phyloP scores from a whole-genome alignment of 2,113 vertebrate species.

The Thryonomys swinderianus region DNA sequence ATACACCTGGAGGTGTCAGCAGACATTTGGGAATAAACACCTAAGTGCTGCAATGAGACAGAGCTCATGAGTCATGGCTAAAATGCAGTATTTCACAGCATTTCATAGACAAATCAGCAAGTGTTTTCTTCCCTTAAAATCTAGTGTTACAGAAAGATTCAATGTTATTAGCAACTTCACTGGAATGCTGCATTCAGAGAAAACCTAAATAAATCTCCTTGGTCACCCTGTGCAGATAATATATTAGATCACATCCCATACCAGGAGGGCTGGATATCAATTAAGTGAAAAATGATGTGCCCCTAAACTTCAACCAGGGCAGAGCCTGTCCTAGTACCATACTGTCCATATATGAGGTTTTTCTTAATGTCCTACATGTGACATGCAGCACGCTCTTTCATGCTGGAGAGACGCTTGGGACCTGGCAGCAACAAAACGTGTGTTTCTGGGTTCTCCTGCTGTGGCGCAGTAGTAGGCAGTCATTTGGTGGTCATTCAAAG shows the following conservation, averaged over 20 bases:
- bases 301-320: background rate
- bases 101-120: slow-evolving; percentile 58
- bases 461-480: background rate
- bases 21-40: slow-evolving; percentile 64
- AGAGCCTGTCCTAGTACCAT: background rate
- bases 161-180: background rate
- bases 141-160: slow-evolving; percentile 19
- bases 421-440: background rate
- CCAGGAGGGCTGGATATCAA: background rate
- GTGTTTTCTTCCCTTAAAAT: slow-evolving; percentile 56
- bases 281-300: background rate
- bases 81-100: slow-evolving; percentile 55
- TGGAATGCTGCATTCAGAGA: background rate
- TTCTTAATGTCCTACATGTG: background rate
- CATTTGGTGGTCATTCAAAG: background rate
- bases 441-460: slow-evolving; percentile 13
- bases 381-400: background rate
- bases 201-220: background rate
- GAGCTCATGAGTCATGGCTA: slow-evolving; percentile 39
- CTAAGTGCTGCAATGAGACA: background rate
- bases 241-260: background rate
- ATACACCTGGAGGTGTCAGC: slow-evolving; percentile 56
- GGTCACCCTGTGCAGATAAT: background rate
- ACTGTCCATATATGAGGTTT: background rate
- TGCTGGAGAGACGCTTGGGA: background rate